Evolutionary conservation across 2,113 vertebrate species (phyloP).

Genomic region (Sporophila hypoxantha): DNA sequence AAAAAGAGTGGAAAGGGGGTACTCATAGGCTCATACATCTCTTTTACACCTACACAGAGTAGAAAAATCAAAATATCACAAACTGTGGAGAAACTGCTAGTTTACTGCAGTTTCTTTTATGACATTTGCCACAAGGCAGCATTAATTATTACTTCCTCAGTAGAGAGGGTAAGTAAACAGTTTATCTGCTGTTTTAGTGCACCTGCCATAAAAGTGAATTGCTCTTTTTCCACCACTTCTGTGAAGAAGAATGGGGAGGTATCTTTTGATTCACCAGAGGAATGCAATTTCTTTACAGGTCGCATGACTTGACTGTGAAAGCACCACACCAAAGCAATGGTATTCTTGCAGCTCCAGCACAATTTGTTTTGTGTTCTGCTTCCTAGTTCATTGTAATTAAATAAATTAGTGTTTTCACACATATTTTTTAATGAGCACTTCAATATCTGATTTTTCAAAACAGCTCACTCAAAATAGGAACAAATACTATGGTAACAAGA

Average conservation of each 20-base stretch:
- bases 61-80: background rate
- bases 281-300: background rate
- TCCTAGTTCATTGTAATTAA: background rate
- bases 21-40: background rate
- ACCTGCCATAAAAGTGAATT: background rate
- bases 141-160: background rate
- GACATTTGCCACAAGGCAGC: background rate
- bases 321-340: rapidly evolving
- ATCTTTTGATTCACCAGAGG: background rate
- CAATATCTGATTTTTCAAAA: background rate
- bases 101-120: background rate
- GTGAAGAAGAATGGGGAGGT: background rate
- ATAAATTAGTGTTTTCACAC: background rate
- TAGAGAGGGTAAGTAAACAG: background rate
- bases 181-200: background rate
- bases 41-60: background rate
- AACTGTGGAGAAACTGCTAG: background rate
- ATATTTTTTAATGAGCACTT: background rate
- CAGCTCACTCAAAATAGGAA: background rate
- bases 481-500: background rate
- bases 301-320: background rate
- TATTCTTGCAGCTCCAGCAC: background rate
- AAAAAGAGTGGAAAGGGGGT: background rate
- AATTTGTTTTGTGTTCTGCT: background rate
- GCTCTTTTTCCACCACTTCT: background rate